Base-by-base conservation (phyloP, 2,113 vertebrate genomes). In the Nannospalax galili region DNA sequence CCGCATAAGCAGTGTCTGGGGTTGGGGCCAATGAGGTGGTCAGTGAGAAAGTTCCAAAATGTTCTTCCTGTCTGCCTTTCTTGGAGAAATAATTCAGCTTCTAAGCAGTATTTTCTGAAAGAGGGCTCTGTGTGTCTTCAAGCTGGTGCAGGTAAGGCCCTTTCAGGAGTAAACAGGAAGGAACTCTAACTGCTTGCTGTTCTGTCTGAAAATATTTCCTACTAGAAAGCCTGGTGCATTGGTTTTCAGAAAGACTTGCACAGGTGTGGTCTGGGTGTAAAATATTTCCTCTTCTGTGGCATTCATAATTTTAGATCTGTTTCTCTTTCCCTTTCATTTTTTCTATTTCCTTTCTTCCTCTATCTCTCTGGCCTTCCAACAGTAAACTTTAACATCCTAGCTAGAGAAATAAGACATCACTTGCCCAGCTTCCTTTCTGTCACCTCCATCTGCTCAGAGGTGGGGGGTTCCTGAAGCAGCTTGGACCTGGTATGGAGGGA, bases 111-210 rank as follows among this genome's bases (percentile, higher is more conserved):
- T 86, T 86, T 52, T 74, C 74, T 91, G 73, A 92, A 93, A 90
- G 94, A 64, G 48, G 75, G 45, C 70, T 72, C 87, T 93, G 89
- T 91, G 88, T 65, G 56, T 77, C 26, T 1, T 73, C 78, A 20
- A 11, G 12, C 20, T 73, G 80, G 48, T 52, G 24, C 84, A 72
- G 94, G 69, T 28, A 75, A 91, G 67, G 65, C 45, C 48, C 32
- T 70, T 90, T 96, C 15, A 45, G 58, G 84, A 89, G 42, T 24
- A 64, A 75, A 56, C 79, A 74, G 70, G 84, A 95, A 97, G 74
- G 81, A 84, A 79, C 74, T 67, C 75, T 60, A 84, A 87, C 60
- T 77, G 70, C 64, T 62, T 1, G 58, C 56, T 89, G 24, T 67
- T 82, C 48, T 77, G 58, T 80, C 72, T 85, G n/a, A 60, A 45